A percentile compares a stretch with the other conserved stretches of the same genome.
phyloP scores from a whole-genome alignment of 2,888 invertebrate genomes.

The Mythimna impura region DNA sequence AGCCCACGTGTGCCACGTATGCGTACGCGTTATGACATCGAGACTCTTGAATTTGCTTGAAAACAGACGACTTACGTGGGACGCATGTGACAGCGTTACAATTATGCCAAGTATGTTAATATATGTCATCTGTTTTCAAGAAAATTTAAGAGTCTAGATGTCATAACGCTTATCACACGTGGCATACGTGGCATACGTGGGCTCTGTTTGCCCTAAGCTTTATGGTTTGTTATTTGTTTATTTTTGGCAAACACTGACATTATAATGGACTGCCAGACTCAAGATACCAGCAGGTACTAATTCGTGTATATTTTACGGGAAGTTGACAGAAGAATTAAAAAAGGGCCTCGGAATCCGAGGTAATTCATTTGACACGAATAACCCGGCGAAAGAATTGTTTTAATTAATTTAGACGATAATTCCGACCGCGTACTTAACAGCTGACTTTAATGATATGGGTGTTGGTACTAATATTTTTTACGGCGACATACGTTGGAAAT shows the following conservation, averaged over 20 bases:
- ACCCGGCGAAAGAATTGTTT: slow-evolving; percentile 45
- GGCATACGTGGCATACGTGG: no score
- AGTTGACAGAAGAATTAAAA: slow-evolving; percentile 35
- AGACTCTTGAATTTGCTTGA: no score
- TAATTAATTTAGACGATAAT: slow-evolving; percentile 52
- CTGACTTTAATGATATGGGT: slow-evolving; percentile 24
- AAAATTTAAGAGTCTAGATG: no score
- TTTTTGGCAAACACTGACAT: not conserved
- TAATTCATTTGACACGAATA: slow-evolving; percentile 42
- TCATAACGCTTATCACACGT: no score
- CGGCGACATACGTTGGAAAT: slow-evolving; percentile 7
- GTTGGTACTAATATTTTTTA: slow-evolving; percentile 27
- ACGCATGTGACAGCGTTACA: no score
- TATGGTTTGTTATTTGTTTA: not conserved
- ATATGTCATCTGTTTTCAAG: no score
- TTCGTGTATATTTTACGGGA: slow-evolving; percentile 34
- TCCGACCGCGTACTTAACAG: slow-evolving; percentile 24
- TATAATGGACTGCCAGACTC: not conserved
- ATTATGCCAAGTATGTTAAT: no score
- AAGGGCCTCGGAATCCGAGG: slow-evolving; percentile 14
- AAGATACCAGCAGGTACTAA: not conserved
- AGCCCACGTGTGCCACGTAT: no score
- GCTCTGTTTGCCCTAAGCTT: no score
- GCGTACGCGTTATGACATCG: no score
- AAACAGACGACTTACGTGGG: no score